Evolutionary conservation across 2,888 invertebrate genomes (phyloP).

Genomic region (Erynnis tages): DNA sequence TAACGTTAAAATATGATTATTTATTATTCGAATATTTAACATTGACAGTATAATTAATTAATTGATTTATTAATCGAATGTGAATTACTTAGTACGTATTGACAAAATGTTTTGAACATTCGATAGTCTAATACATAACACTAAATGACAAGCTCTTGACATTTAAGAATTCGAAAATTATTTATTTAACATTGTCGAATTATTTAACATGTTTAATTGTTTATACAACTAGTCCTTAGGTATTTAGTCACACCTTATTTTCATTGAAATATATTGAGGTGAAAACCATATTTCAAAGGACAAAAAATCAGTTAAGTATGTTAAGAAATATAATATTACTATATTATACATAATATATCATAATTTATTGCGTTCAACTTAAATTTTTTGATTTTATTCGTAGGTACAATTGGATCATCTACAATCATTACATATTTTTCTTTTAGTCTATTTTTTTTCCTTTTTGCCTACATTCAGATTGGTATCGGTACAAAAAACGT

Average conservation of each 20-base stretch:
- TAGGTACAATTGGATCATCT: too few relatives aligned
- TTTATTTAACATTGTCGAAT: conserved; percentile 7
- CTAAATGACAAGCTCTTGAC: conserved; percentile 74
- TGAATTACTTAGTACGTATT: conserved; percentile 42
- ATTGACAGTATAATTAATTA: conserved; percentile 54
- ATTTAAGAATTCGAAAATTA: conserved; percentile 40
- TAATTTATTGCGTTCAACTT: too few relatives aligned
- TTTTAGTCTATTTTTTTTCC: too few relatives aligned
- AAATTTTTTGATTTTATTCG: too few relatives aligned
- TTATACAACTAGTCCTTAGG: background rate
- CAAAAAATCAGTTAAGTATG: too few relatives aligned
- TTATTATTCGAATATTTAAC: conserved; percentile 41
- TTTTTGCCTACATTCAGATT: too few relatives aligned
- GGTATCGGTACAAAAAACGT: too few relatives aligned
- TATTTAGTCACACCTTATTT: conserved; percentile 17
- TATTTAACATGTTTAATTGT: conserved; percentile 18
- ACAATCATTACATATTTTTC: too few relatives aligned
- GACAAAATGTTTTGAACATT: conserved; percentile 76
- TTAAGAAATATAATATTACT: too few relatives aligned
- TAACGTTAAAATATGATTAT: conserved; percentile 36
- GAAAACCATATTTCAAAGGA: too few relatives aligned
- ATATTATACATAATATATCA: too few relatives aligned
- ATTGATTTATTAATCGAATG: conserved; percentile 49
- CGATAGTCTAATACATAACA: conserved; percentile 54
- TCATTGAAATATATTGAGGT: too few relatives aligned